These are phyloP conservation scores for Neoitamus cyanurus DNA, from an alignment of 2,888 invertebrate genomes.

Conservation along the genomic window DNA sequence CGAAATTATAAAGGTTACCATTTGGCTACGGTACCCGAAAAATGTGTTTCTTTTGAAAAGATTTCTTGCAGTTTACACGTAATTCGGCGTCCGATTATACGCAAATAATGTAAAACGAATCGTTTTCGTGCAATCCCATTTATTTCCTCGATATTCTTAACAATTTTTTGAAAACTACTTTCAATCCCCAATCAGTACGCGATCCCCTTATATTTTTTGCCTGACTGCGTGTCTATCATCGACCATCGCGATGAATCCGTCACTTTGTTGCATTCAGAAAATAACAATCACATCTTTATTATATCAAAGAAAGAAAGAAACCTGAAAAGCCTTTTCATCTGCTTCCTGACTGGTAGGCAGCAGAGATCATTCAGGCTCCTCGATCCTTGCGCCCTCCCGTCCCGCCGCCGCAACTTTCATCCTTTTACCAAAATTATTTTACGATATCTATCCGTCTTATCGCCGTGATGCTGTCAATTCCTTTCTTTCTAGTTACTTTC, in stretches of 20 bases:
- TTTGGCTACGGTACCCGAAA: too few species aligned
- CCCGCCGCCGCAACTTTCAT: background rate
- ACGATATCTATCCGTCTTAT: background rate
- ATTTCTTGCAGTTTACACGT: too few species aligned
- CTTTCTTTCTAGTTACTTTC: background rate
- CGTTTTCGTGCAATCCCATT: too few species aligned
- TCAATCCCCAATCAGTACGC: too few species aligned
- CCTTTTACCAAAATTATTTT: slow-evolving; percentile 1
- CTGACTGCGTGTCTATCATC: background rate
- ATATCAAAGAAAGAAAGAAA: background rate
- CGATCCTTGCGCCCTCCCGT: background rate
- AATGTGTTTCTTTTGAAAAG: too few species aligned
- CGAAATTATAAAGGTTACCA: too few species aligned
- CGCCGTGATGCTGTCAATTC: background rate
- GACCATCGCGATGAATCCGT: background rate
- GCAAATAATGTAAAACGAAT: too few species aligned
- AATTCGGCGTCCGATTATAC: too few species aligned
- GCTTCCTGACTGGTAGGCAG: background rate
- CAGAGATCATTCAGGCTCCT: background rate
- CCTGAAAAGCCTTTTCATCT: background rate
- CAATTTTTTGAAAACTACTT: too few species aligned
- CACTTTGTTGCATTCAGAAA: background rate
- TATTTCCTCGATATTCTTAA: too few species aligned
- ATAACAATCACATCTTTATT: background rate
- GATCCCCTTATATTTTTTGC: background rate